Conservation (phyloP, 2,113 vertebrate species). For the Lophochroa leadbeateri region DNA sequence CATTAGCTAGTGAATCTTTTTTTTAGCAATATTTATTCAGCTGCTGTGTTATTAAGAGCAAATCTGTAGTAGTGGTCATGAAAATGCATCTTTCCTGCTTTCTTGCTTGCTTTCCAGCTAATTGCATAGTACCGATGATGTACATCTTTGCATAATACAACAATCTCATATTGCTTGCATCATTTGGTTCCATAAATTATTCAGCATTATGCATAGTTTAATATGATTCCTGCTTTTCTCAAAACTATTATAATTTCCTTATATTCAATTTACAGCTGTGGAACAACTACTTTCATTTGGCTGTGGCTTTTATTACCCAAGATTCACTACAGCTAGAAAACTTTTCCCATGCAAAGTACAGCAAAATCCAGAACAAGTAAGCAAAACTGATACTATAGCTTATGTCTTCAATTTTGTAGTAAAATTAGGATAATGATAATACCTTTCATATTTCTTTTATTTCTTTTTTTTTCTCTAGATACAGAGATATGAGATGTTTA, state of each 20-base stretch:
- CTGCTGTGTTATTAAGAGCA: conserved; percentile 12
- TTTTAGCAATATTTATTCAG: conserved; percentile 34
- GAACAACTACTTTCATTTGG: conserved; percentile 99
- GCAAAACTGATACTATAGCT: neutral
- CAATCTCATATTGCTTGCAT: conserved; percentile 45
- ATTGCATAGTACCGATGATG: conserved; percentile 49
- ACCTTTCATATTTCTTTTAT: neutral
- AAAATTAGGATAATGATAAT: neutral
- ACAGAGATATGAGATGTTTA: conserved; percentile 93
- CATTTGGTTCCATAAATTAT: conserved; percentile 74
- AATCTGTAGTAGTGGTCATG: conserved; percentile 13
- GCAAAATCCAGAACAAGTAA: conserved; percentile 95
- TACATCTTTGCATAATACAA: conserved; percentile 45
- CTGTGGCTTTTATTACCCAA: conserved; percentile 98
- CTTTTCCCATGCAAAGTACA: conserved; percentile 92
- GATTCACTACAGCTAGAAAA: conserved; percentile 96
- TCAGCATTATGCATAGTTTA: conserved; percentile 46
- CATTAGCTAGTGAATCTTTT: conserved; percentile 23
- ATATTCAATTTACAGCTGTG: conserved; percentile 85
- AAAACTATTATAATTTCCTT: conserved; percentile 38
- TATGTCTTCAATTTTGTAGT: neutral
- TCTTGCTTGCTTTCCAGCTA: conserved; percentile 34
- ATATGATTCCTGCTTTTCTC: conserved; percentile 36
- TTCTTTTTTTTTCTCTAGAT: conserved; percentile 55
- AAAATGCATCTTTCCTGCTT: conserved; percentile 47